Conservation (phyloP, 2,888 invertebrate species). For the Cataglyphis albicans region DNA sequence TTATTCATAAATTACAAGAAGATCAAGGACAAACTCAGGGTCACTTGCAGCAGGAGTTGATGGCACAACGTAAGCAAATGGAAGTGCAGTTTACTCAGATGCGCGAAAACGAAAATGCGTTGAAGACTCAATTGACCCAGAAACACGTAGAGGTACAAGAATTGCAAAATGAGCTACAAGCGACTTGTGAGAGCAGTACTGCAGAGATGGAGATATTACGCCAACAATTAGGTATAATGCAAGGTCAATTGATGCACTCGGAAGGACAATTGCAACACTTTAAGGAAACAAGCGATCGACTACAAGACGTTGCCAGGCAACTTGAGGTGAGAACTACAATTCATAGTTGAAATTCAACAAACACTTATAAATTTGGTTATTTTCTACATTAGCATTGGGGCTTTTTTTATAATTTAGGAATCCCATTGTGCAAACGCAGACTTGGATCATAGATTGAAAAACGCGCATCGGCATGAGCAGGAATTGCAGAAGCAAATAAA, state of each 20-base stretch:
- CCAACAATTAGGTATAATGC: constrained; percentile 81
- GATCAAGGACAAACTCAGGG: constrained; percentile 87
- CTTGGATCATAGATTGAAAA: constrained; percentile 87
- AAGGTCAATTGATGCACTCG: constrained; percentile 82
- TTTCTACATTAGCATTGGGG: not conserved
- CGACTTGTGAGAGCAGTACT: constrained; percentile 81
- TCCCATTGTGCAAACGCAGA: constrained; percentile 87
- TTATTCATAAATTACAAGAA: constrained; percentile 87
- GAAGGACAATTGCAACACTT: constrained; percentile 83
- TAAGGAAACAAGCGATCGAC: constrained; percentile 87
- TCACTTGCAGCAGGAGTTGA: constrained; percentile 87
- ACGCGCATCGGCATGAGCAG: constrained; percentile 87
- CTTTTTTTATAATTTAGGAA: constrained; percentile 85
- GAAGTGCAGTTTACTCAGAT: constrained; percentile 89
- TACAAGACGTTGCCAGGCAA: constrained; percentile 87
- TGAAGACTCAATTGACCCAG: constrained; percentile 84
- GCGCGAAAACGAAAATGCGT: constrained; percentile 87
- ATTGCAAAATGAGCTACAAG: constrained; percentile 83
- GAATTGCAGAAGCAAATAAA: constrained; percentile 87
- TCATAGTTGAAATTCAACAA: not conserved
- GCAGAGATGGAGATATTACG: constrained; percentile 81
- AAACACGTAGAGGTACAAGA: constrained; percentile 87
- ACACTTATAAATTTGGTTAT: constrained; percentile 10
- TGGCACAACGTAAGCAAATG: constrained; percentile 89
- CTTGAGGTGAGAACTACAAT: constrained; percentile 84